These are phyloP conservation scores for Turritopsis dohrnii DNA, from an alignment of 30 jellyfish, hydroid and myxozoan genomes.

Conservation along the genomic window DNA sequence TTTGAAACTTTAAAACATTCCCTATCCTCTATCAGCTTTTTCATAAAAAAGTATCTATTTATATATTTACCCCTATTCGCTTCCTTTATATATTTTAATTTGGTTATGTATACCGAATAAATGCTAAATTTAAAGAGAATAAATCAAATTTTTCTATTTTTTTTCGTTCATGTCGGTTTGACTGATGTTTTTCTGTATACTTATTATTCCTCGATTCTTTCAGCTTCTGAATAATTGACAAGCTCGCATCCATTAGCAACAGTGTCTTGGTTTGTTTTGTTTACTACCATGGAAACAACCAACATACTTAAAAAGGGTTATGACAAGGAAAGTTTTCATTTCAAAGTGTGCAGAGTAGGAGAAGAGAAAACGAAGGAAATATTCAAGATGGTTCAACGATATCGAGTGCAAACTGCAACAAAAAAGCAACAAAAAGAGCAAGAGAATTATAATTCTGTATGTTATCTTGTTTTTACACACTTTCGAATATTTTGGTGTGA, in stretches of 20 bases:
- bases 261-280: background rate
- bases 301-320: background rate
- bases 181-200: background rate
- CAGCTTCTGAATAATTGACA: background rate
- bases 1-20: too few species aligned
- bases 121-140: too few species aligned
- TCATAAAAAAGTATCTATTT: too few species aligned
- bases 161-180: too few species aligned
- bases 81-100: too few species aligned
- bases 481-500: background rate
- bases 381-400: background rate
- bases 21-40: too few species aligned
- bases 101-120: too few species aligned
- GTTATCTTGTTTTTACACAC: background rate
- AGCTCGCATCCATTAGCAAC: background rate
- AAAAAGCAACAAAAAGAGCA: background rate
- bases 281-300: background rate
- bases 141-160: too few species aligned
- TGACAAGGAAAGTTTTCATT: background rate
- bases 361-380: background rate
- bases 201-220: background rate
- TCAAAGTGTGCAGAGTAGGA: background rate
- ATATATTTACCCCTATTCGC: too few species aligned
- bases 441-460: background rate
- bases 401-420: background rate